Evolutionary conservation across 2,888 invertebrate genomes (phyloP).

Genomic region (Pyrocoelia pectoralis): DNA sequence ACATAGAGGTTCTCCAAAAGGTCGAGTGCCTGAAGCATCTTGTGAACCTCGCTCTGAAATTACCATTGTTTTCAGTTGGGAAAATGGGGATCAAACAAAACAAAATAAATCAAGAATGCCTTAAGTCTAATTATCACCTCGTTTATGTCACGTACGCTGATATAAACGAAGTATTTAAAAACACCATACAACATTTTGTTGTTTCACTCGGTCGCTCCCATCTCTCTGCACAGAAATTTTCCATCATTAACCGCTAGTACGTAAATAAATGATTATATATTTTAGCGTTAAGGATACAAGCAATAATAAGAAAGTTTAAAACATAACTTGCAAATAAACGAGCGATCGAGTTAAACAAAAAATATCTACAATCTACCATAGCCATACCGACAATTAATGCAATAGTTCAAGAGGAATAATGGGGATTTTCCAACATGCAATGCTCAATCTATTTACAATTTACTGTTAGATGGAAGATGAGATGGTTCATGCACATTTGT

Average conservation of each 20-base stretch:
- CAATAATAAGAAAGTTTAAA: conserved; percentile 41
- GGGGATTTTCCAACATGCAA: not conserved
- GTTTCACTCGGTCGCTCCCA: conserved; percentile 58
- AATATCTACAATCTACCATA: conserved; percentile 15
- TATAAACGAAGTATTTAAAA: not conserved
- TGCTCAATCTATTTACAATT: too few relatives aligned
- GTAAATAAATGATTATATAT: conserved; percentile 16
- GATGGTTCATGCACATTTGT: too few relatives aligned
- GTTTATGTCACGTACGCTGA: conserved; percentile 8
- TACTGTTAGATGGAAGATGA: too few relatives aligned
- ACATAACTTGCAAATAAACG: conserved; percentile 45
- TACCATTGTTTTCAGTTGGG: conserved; percentile 12
- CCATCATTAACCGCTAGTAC: conserved; percentile 9
- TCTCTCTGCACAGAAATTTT: conserved; percentile 50
- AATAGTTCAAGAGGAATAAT: not conserved
- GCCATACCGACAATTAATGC: conserved; percentile 15
- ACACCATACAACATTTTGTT: conserved; percentile 39
- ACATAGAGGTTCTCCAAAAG: conserved; percentile 79
- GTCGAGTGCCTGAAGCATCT: conserved; percentile 58
- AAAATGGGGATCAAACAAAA: conserved; percentile 1
- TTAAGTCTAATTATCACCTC: conserved; percentile 5
- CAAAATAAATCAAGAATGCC: conserved; percentile 6
- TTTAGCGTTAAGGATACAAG: conserved; percentile 31
- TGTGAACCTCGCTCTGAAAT: conserved; percentile 59
- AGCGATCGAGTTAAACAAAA: conserved; percentile 57